Percentiles rank a stretch among this genome's conserved stretches.
phyloP scores from a whole-genome alignment of 1,140 invertebrate species.

The Platorchestia sp. region DNA sequence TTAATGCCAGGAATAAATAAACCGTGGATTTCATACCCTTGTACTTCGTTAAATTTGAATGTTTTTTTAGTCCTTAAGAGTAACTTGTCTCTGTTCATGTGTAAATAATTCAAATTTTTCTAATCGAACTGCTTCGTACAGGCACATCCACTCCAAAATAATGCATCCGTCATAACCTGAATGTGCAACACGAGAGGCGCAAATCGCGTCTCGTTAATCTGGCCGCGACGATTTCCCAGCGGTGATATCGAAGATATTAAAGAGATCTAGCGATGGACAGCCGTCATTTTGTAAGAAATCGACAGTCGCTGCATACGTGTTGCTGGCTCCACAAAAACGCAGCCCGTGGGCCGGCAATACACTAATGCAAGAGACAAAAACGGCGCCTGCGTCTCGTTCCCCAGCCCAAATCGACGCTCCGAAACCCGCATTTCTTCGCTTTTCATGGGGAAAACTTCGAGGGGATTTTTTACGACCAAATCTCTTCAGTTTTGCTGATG shows the following conservation, averaged over 20 bases:
- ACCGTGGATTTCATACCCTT: too few species aligned
- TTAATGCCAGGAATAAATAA: too few species aligned
- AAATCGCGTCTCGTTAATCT: not conserved
- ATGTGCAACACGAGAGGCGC: not conserved
- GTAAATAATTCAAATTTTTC: too few species aligned
- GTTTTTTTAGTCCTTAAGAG: too few species aligned
- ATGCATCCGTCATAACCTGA: not conserved
- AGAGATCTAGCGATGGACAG: not conserved
- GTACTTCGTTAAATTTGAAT: too few species aligned
- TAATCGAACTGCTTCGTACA: too few species aligned
- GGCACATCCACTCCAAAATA: not conserved
- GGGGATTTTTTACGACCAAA: not conserved
- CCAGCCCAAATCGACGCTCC: not conserved
- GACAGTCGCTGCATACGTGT: not conserved
- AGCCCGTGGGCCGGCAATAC: not conserved
- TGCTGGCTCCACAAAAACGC: not conserved
- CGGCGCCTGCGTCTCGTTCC: not conserved
- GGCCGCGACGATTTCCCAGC: not conserved
- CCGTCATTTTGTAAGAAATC: not conserved
- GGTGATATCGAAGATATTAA: not conserved
- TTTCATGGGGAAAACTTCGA: constrained; percentile 13
- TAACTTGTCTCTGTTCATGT: too few species aligned
- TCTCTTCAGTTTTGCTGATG: constrained; percentile 31
- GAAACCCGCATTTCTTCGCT: not conserved
- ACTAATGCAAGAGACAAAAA: constrained; percentile 9